Evolutionary conservation across 1,140 invertebrate species (phyloP).

Genomic region (Aricia agestis): DNA sequence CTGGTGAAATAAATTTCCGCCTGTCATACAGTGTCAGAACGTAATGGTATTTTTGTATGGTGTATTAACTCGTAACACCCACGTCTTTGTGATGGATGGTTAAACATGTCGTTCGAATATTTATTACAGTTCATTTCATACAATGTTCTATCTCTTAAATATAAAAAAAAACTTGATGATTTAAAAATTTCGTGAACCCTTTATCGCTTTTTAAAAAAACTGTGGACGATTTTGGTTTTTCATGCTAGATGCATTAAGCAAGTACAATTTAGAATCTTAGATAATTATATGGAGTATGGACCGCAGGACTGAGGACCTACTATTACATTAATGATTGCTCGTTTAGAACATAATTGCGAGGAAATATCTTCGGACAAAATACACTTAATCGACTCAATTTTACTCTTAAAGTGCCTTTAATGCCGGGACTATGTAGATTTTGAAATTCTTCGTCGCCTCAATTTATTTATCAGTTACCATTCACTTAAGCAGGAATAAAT

Average conservation of each 20-base stretch:
- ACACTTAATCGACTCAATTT: slow-evolving; percentile 6
- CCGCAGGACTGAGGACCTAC: background rate
- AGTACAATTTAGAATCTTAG: background rate
- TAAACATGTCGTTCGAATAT: too few species aligned
- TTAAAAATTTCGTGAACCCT: background rate
- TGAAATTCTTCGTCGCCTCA: background rate
- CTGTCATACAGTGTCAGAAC: too few species aligned
- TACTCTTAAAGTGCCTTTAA: background rate
- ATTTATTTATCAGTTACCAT: too few species aligned
- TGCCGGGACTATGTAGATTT: background rate
- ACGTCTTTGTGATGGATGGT: too few species aligned
- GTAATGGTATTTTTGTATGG: too few species aligned
- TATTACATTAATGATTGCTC: slow-evolving; percentile 56
- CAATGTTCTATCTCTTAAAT: too few species aligned
- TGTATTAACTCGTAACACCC: too few species aligned
- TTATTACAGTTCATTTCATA: too few species aligned
- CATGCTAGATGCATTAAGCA: background rate
- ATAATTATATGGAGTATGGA: slow-evolving; percentile 2
- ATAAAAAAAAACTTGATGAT: too few species aligned
- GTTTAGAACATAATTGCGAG: slow-evolving; percentile 46
- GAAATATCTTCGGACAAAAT: background rate
- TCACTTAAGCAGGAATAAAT: background rate
- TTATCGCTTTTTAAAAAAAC: background rate
- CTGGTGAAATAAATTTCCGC: too few species aligned
- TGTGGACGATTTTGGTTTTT: background rate